Percentiles rank a stretch among this genome's conserved stretches.
Evolutionary conservation across 2,113 vertebrate species (phyloP).

Genomic region (Bettongia penicillata): DNA sequence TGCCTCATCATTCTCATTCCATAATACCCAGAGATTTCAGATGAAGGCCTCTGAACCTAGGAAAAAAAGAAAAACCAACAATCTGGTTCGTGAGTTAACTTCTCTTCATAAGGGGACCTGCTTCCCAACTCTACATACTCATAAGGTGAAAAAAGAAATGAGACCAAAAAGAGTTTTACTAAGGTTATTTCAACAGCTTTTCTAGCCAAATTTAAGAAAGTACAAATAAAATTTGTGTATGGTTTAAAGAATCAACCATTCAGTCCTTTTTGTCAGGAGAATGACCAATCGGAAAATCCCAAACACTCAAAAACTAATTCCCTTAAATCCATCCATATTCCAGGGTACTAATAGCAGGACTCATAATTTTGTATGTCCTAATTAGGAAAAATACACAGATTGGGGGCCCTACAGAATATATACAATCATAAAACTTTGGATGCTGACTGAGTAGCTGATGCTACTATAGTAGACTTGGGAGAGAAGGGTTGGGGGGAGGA

Average conservation of each 20-base stretch:
- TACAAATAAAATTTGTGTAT: not conserved
- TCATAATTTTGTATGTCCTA: not conserved
- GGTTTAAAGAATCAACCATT: not conserved
- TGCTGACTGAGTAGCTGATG: not conserved
- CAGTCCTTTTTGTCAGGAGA: constrained; percentile 10
- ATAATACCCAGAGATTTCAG: rapidly evolving
- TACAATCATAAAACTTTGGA: not conserved
- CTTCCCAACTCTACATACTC: constrained; percentile 3
- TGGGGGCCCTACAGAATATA: not conserved
- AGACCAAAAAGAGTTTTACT: not conserved
- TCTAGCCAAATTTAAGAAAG: constrained; percentile 31
- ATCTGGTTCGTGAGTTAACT: not conserved
- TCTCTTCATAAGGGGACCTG: not conserved
- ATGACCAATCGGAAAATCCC: not conserved
- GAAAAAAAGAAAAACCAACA: not conserved
- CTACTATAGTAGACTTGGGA: not conserved
- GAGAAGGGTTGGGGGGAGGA: not conserved
- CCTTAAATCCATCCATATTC: not conserved
- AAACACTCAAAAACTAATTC: not conserved
- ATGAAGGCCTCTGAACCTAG: not conserved
- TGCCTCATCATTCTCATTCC: not conserved
- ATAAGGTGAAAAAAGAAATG: not conserved
- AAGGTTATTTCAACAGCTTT: not conserved
- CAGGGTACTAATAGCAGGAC: not conserved
- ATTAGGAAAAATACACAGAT: not conserved